Evolutionary conservation across 1,140 invertebrate species (phyloP), one percentile per base, ranked within the genome.

Genomic region (Monochamus saltuarius): DNA sequence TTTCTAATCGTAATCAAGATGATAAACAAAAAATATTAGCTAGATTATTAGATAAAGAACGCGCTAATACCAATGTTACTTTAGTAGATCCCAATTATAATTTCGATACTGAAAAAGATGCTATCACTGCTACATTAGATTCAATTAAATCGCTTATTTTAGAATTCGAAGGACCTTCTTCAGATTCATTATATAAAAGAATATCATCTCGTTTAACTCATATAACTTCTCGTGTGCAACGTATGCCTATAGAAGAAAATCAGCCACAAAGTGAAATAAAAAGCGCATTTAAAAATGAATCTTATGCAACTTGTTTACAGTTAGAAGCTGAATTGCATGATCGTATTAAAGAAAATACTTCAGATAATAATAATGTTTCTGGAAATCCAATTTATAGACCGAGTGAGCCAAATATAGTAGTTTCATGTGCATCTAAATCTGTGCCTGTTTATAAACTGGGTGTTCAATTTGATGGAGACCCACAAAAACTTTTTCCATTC

Each of bases 391-490:
- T n/a, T n/a, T n/a, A n/a, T n/a, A n/a, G n/a, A n/a, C n/a, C n/a
- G n/a, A n/a, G n/a, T n/a, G n/a, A n/a, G n/a, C 37, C 37, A 8
- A n/a, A 38, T 8, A 38, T 7, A 7, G 37, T 38, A 38, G 37
- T 38, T 38, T 8, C 37, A 38, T 8, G 9, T 45, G 9, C 42
- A 11, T 45, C 42, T 14, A 45, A 45, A 14, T 9, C 7, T 14
- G 14, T 45, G 13, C 42, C 7, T 11, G 42, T 45, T 14, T 45
- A 45, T 14, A 45, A 45, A 14, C 42, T 45, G 7, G 42, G 42
- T 10, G 16, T 45, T 10, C 9, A 45, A 45, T 45, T 59, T 51
- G 37, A 59, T 22, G 56, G 56, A 8, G 46, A 59, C 17, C 13
- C 46, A 19, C 40, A 59, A 52, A 40, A 2, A 13, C 29, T 51